A percentile compares a stretch with the other conserved stretches of the same genome.
Conservation (phyloP, 2,113 vertebrate genomes). For the Sakesphorus luctuosus region DNA sequence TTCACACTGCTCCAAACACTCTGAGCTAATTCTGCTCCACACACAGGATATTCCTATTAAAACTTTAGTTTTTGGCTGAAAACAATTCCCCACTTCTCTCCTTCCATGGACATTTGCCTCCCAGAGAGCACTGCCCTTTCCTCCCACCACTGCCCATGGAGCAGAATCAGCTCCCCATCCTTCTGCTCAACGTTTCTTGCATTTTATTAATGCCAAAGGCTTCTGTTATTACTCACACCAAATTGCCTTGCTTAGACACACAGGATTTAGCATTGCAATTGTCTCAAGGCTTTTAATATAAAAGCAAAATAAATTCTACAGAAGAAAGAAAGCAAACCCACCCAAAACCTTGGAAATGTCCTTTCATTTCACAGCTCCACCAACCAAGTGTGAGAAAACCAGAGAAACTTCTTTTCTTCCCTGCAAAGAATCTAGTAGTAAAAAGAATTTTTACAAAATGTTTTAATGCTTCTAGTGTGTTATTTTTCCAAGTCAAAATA, state of each 20-base stretch:
- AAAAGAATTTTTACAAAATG: conserved; percentile 50
- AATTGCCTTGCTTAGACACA: conserved; percentile 4
- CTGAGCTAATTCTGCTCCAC: not conserved
- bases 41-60: not conserved
- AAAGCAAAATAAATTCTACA: conserved; percentile 44
- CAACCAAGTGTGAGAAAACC: not conserved
- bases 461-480: conserved; percentile 45
- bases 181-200: not conserved
- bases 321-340: not conserved
- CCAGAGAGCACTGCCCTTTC: not conserved
- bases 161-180: not conserved
- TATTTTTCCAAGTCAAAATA: conserved; percentile 68
- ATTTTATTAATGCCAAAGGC: not conserved
- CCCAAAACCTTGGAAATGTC: not conserved
- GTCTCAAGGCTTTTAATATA: conserved; percentile 44
- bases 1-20: not conserved
- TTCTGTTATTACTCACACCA: not conserved
- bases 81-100: not conserved
- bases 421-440: not conserved
- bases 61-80: not conserved
- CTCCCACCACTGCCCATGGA: not conserved
- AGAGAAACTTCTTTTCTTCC: not conserved
- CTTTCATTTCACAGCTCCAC: not conserved
- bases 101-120: not conserved
- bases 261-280: not conserved